These are phyloP conservation scores for Drosophila atroscutellata DNA, from an alignment of 2,888 invertebrate species.

Conservation along the genomic window DNA sequence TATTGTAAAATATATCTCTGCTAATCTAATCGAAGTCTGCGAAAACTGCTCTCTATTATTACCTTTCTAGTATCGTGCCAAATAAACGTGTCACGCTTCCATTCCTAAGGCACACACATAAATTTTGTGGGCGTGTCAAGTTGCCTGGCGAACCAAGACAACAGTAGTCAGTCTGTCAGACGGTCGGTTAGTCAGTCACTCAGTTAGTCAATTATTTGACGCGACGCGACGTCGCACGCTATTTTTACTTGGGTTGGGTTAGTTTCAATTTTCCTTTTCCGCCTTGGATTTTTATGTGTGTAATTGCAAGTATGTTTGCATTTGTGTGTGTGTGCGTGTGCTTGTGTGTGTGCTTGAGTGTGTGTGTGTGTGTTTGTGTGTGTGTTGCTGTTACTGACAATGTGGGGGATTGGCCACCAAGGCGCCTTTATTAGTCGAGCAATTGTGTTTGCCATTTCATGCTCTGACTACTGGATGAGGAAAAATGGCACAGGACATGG, in stretches of 20 bases:
- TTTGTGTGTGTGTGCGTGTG: neutral
- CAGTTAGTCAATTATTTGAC: slow-evolving; percentile 8
- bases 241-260: slow-evolving; percentile 71
- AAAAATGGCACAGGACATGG: neutral
- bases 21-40: neutral
- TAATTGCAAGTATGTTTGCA: neutral
- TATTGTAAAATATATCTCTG: neutral
- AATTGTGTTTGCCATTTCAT: slow-evolving; percentile 53
- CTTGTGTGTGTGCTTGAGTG: neutral
- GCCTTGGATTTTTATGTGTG: slow-evolving; percentile 40
- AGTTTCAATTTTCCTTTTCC: slow-evolving; percentile 77
- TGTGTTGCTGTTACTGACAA: slow-evolving; percentile 9
- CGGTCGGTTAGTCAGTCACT: neutral
- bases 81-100: neutral
- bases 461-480: slow-evolving; percentile 1
- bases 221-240: slow-evolving; percentile 52
- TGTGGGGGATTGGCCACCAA: slow-evolving; percentile 51
- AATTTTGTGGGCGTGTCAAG: slow-evolving; percentile 63
- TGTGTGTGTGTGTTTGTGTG: slow-evolving; percentile 1
- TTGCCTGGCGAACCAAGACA: slow-evolving; percentile 22
- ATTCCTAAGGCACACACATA: slow-evolving; percentile 18
- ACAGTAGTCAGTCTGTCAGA: slow-evolving; percentile 11
- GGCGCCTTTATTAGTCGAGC: slow-evolving; percentile 53
- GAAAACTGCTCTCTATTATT: neutral
- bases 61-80: neutral